Base-by-base conservation (phyloP, 2,797 vertebrate genomes). In the Ptychadena robeensis region DNA sequence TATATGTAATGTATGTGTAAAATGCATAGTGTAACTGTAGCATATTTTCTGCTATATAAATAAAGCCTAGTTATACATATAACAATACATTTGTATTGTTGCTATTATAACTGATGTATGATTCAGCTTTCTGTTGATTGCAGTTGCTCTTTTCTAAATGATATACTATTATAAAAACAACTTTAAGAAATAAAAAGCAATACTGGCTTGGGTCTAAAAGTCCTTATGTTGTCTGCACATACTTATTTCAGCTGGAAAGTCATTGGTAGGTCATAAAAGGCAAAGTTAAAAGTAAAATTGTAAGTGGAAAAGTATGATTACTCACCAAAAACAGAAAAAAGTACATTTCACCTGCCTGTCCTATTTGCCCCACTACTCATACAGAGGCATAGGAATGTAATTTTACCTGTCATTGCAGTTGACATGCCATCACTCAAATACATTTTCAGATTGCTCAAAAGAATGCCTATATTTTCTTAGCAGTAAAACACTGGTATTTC, bases 291-390 rank as follows among this genome's bases (percentile, higher is more conserved):
- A 80, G 72, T 80, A 85, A 63, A 80, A 81, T 82, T 64, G 28
- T 32, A 83, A 85, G 71, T 85, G 57, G 69, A 76, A 80, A 85
- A 76, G 83, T 81, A 64, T 85, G 78, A 85, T 85, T 80, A 85
- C 72, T 85, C 72, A 74, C 66, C 65, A 71, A 81, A 85, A 75
- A 73, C 28, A 71, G 66, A 75, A 83, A 75, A 80, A 80, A 67
- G 66, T 71, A 38, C 53, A 76, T 85, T 83, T 76, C 83, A 76
- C 34, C 57, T 76, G 72, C 57, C 65, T 85, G 65, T 81, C 72
- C 83, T 81, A 80, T 75, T 76, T 85, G 71, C 82, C 72, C 78
- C 15, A 34, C 72, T 76, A 80, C 72, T 75, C 71, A 48, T 73
- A 81, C 53, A 53, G 37, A 70, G 44, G 78, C 53, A 85, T 75